A percentile compares a stretch with the other conserved stretches of the same genome.
These are phyloP conservation scores for Corapipo altera DNA, from an alignment of 2,113 vertebrate genomes.

Conservation along the genomic window DNA sequence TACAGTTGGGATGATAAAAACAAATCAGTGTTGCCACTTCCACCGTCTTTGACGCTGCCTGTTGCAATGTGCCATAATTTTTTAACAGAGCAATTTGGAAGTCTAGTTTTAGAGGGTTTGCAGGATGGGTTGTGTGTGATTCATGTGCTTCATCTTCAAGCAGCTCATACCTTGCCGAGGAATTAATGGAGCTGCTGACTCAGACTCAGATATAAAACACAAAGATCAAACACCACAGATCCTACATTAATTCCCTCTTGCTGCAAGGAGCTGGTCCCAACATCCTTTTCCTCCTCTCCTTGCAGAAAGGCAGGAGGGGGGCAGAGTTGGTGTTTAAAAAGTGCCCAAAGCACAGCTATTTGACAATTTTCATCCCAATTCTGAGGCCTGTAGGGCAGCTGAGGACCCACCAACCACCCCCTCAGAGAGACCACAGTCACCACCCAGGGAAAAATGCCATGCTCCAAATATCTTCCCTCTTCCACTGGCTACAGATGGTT, in stretches of 20 bases:
- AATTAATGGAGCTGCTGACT: neutral
- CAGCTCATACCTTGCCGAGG: neutral
- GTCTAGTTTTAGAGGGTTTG: neutral
- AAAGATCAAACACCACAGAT: neutral
- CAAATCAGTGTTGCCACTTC: neutral
- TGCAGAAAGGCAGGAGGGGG: neutral
- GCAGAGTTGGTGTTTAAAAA: neutral
- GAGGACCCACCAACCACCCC: neutral
- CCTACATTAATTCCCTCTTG: neutral
- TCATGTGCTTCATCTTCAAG: neutral
- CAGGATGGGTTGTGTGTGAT: neutral
- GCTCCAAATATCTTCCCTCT: neutral
- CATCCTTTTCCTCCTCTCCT: neutral
- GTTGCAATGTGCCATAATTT: neutral
- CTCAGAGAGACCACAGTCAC: neutral
- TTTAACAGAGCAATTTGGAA: neutral
- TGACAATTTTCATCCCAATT: neutral
- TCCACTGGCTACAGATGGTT: neutral
- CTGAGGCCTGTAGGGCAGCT: neutral
- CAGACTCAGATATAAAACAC: neutral
- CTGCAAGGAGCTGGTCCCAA: neutral
- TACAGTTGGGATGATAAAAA: neutral
- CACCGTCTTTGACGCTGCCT: neutral
- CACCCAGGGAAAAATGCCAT: neutral
- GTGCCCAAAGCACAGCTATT: fast-evolving